phyloP scores from a whole-genome alignment of 2,888 invertebrate species.

The Alsophila aescularia region DNA sequence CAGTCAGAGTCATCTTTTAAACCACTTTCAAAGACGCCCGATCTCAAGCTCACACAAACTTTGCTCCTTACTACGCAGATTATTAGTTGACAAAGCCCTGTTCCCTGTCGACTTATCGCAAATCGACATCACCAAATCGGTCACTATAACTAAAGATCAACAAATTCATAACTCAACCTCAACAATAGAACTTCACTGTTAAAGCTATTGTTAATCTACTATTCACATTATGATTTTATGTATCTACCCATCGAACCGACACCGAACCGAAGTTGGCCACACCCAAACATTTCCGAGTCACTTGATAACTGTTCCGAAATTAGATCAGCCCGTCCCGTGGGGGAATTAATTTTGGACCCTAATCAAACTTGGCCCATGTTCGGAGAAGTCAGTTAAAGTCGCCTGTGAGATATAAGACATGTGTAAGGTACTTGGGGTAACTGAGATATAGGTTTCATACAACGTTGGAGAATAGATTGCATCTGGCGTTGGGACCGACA shows the following conservation, averaged over 20 bases:
- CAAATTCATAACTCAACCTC: constrained; percentile 15
- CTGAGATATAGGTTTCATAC: constrained; percentile 14
- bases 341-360: constrained; percentile 53
- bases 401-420: constrained; percentile 25
- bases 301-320: constrained; percentile 42
- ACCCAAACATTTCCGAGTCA: constrained; percentile 46
- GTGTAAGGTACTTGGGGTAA: constrained; percentile 16
- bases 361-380: constrained; percentile 52
- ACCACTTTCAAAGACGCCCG: no score
- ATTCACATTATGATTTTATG: constrained; percentile 26
- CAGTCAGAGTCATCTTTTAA: no score
- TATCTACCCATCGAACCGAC: constrained; percentile 8
- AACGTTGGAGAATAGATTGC: constrained; percentile 20
- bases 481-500: neutral
- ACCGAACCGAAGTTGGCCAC: constrained; percentile 19
- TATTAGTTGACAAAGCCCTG: constrained; percentile 3
- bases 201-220: constrained; percentile 14
- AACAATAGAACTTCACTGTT: constrained; percentile 18
- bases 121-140: constrained; percentile 7
- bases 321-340: constrained; percentile 41
- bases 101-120: constrained; percentile 8
- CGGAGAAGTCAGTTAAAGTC: constrained; percentile 38
- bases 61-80: constrained; percentile 3
- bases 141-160: constrained; percentile 8
- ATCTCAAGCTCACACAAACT: neutral